Evolutionary conservation across 37 sponge, comb jelly and placozoan species (phyloP), one percentile per base, ranked within the genome.

Genomic region (Crambe crambe): DNA sequence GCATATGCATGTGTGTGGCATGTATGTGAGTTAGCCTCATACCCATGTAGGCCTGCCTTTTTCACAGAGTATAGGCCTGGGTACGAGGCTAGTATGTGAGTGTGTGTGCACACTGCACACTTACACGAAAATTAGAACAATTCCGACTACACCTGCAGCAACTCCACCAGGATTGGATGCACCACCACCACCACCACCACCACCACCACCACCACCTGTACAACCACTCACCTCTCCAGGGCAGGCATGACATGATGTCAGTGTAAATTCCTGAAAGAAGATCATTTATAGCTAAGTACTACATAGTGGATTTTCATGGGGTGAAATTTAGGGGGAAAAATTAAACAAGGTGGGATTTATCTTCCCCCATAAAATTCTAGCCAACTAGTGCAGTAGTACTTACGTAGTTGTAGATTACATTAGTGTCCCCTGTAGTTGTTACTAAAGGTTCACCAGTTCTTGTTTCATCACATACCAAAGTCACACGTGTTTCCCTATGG

Each of bases 71-170:
- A n/a, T n/a, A n/a, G n/a, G n/a, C n/a, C n/a, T n/a, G n/a, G n/a
- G n/a, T n/a, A n/a, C n/a, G n/a, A n/a, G n/a, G n/a, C n/a, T n/a
- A n/a, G n/a, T n/a, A n/a, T n/a, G n/a, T n/a, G n/a, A n/a, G n/a
- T n/a, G n/a, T n/a, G n/a, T n/a, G n/a, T n/a, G n/a, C n/a, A n/a
- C n/a, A n/a, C n/a, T n/a, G n/a, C n/a, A n/a, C n/a, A 73, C 74
- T 73, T 73, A 73, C 74, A 73, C 9, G 18, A 37, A 4, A 6
- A 73, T 73, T 3, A 73, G 39, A 23, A 73, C 56, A 44, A 73
- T 25, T 25, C 74, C 74, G 29, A 73, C 22, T 37, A 6, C 23
- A 17, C 74, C 74, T 21, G 74, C 23, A 73, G 35, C 74, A 38
- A 23, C 27, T 27, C 56, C 72, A 22, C 10, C n/a, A n/a, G n/a